Base-by-base conservation (phyloP, 1,140 invertebrate species). In the Drosophila nikananu region DNA sequence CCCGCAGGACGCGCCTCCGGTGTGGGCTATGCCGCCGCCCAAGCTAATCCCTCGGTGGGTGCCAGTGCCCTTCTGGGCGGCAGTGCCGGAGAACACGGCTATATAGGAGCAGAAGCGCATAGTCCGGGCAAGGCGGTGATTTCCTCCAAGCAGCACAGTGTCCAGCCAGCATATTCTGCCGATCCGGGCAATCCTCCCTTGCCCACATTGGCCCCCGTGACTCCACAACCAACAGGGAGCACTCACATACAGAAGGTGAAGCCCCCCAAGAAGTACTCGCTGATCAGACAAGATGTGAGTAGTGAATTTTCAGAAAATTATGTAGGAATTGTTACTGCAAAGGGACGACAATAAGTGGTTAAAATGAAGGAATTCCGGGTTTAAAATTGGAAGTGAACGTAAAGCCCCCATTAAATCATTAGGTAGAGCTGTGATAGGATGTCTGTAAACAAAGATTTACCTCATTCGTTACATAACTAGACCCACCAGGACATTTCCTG, bases 21-120 rank as follows among this genome's bases (percentile, higher is more conserved):
- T 51, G 79, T 83, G 4, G 72, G 94, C 0, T 95, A 93, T 49
- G 94, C 94, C 12, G 94, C 93, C 21, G 94, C 94, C 13, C 93
- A 93, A n/a, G 92, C 92, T 6, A 93, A 83, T 44, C 93, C 84
- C 51, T 90, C 79, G 8, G 75, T 92, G 30, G 93, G 89, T 5
- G 92, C 92, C 25, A 84, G 78, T 48, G 93, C 93, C 7, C 86
- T 93, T 1, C 48, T 94, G 12, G 91, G 83, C 35, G 93, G 93
- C 42, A 77, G 72, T 23, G 81, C 80, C 21, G 86, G 90, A 7
- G 80, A 86, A 2, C 68, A 64, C 17, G 93, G 93, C 6, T 93
- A 89, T 9, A 61, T 77, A 5, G 93, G 92, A 4, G 78, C 91
- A 12, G 86, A 92, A 46, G 71, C 91, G 8, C 84, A 91, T 55